These are phyloP conservation scores for Tetragonisca angustula DNA, from an alignment of 2,888 invertebrate genomes.

Conservation along the genomic window DNA sequence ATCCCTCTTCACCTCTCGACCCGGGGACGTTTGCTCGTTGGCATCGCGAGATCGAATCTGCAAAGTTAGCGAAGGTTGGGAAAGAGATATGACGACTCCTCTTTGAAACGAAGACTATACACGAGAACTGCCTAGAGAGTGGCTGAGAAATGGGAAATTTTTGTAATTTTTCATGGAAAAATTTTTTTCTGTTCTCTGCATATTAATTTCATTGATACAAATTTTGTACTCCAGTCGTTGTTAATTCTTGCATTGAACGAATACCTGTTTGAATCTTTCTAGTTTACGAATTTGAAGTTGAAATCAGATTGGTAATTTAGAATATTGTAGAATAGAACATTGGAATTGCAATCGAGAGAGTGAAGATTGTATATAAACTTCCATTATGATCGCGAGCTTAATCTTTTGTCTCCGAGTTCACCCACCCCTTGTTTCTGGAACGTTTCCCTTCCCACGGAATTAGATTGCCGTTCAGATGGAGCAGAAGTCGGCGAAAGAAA, in stretches of 20 bases:
- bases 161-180: too few species aligned
- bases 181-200: too few species aligned
- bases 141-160: not conserved
- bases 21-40: conserved; percentile 53
- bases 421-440: conserved; percentile 3
- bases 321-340: not conserved
- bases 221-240: too few species aligned
- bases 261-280: not conserved
- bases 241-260: too few species aligned
- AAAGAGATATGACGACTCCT: conserved; percentile 34
- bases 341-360: not conserved
- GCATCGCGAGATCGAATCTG: conserved; percentile 63
- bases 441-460: conserved; percentile 26
- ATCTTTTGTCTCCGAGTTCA: conserved; percentile 3
- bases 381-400: conserved; percentile 5
- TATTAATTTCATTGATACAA: too few species aligned
- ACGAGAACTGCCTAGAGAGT: too few species aligned
- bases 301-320: not conserved
- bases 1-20: conserved; percentile 22
- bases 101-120: not conserved
- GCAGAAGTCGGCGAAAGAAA: conserved; percentile 29
- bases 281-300: not conserved
- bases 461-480: conserved; percentile 17
- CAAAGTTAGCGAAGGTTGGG: conserved; percentile 55
- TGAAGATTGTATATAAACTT: not conserved